Evolutionary conservation across 2,113 vertebrate genomes (phyloP), one percentile per base, ranked within the genome.

Genomic region (Eudyptes chrysolophus): DNA sequence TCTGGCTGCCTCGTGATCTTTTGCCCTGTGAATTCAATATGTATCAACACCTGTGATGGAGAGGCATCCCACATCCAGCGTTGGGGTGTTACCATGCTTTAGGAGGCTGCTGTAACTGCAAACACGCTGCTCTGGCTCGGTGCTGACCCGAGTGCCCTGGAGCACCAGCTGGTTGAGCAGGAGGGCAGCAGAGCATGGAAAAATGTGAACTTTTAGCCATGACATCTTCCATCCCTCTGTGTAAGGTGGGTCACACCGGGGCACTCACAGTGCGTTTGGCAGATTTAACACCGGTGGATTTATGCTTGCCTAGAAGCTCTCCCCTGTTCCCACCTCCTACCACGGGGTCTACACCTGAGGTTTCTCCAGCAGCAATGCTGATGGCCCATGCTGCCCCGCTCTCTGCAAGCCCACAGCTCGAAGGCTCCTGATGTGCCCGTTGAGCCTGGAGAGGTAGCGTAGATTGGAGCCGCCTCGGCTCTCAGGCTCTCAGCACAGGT

Each of bases 381-480:
- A 29, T 4, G n/a, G 34, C 5, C 15, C 4, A 2, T 3, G 6
- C 52, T 55, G 66, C 66, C 38, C 8, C 3, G 17, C 19, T 22
- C 18, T 16, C 36, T 34, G 42, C 48, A 7, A 80, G 25, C 15
- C 42, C 10, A 0, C 0, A 2, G 46, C 66, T 61, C 3, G 1
- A 36, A 54, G 26, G 51, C 30, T 77, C 24, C 71, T 8, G 30
- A 12, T 8, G 51, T 29, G 7, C 32, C 30, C 6, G 0, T 6
- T 17, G 16, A 40, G 34, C 57, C 38, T 1, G 0, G 40, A 14
- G 38, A 30, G 27, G 20, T 0, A 38, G 21, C 3, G 1, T 19
- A 17, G 66, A 18, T 9, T 7, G 54, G 32, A 69, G 36, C 34
- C 10, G 0, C 42, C 49, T 24, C 2, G 0, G 38, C 54, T 79